phyloP scores from a whole-genome alignment of 2,888 invertebrate genomes.

The Brachypterus glaber region DNA sequence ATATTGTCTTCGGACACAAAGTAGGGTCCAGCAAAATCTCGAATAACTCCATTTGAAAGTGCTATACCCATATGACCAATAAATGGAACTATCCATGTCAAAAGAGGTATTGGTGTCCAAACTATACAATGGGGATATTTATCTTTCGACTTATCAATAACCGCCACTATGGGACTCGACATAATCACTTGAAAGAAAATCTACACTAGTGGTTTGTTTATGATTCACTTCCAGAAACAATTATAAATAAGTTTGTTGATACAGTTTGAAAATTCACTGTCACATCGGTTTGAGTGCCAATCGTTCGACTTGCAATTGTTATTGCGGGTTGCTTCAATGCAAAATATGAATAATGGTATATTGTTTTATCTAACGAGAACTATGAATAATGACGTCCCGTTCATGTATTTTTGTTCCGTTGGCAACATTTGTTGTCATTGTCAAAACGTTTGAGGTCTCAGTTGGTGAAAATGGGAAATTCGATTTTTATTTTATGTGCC shows the following conservation, averaged over 20 bases:
- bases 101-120: slow-evolving; percentile 90
- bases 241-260: too few species aligned
- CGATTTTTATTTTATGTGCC: slow-evolving; percentile 3
- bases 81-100: slow-evolving; percentile 94
- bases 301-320: too few species aligned
- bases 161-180: too few species aligned
- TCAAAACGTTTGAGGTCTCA: too few species aligned
- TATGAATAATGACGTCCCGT: too few species aligned
- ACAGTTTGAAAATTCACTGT: too few species aligned
- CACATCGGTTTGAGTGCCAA: too few species aligned
- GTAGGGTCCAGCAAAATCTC: slow-evolving; percentile 97
- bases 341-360: not conserved
- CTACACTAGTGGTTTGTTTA: too few species aligned
- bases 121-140: slow-evolving; percentile 88
- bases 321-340: too few species aligned
- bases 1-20: slow-evolving; percentile 86
- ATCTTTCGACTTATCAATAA: slow-evolving; percentile 49
- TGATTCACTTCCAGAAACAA: too few species aligned
- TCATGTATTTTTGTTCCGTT: slow-evolving; percentile 1
- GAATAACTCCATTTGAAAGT: slow-evolving; percentile 77
- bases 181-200: too few species aligned
- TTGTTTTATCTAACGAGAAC: too few species aligned
- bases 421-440: slow-evolving; percentile 4
- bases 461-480: not conserved
- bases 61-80: slow-evolving; percentile 98